Evolutionary conservation across 2,888 invertebrate genomes (phyloP).

Genomic region (Epirrhoe tristata): DNA sequence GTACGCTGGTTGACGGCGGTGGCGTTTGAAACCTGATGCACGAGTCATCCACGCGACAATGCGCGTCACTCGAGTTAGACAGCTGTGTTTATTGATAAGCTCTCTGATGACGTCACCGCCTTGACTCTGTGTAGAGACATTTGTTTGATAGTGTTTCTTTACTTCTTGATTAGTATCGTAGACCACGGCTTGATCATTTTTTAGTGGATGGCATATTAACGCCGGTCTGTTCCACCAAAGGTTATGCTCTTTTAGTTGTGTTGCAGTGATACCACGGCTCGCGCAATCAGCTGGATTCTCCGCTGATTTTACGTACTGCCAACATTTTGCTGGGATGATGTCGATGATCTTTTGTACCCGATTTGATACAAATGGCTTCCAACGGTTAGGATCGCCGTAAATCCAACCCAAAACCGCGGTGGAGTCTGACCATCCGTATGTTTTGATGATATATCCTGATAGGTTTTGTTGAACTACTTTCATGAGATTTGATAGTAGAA

Average conservation of each 20-base stretch:
- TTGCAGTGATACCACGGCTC: conserved; percentile 29
- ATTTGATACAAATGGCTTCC: conserved; percentile 44
- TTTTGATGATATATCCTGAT: no score
- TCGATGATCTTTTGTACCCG: conserved; percentile 26
- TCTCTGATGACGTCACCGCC: no score
- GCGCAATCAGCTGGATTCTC: conserved; percentile 40
- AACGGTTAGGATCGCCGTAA: conserved; percentile 31
- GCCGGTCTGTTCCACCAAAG: conserved; percentile 39
- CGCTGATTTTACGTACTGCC: conserved; percentile 31
- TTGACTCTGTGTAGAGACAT: no score
- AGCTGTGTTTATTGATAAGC: no score
- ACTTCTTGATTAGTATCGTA: no score
- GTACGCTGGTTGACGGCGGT: no score
- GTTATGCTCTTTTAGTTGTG: conserved; percentile 20
- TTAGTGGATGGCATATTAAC: no score
- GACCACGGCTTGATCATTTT: no score
- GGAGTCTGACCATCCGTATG: conserved; percentile 38
- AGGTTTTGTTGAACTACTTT: conserved; percentile 12
- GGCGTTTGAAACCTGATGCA: no score
- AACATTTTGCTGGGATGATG: conserved; percentile 20
- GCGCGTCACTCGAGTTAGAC: no score
- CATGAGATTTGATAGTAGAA: conserved; percentile 21
- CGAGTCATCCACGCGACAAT: no score
- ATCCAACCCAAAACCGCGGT: conserved; percentile 41
- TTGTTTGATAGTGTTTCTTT: no score